Conservation (phyloP, 23 tunicate species). For the Halocynthia aurantium region DNA sequence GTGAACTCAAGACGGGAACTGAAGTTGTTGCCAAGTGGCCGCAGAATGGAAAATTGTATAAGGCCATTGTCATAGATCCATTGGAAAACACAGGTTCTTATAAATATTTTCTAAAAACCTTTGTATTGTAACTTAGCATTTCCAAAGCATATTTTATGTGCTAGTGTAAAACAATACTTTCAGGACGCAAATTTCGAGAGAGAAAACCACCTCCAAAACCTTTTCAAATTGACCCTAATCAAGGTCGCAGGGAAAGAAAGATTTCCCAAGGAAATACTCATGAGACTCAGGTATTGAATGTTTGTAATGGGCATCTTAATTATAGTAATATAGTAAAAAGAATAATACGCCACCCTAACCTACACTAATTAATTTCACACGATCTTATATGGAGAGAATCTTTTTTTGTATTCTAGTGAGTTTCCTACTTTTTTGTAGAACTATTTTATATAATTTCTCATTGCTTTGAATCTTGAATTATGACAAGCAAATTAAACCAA, state of each 20-base stretch:
- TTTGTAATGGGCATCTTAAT: no score
- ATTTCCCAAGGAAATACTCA: background rate
- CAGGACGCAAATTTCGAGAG: conserved; percentile 81
- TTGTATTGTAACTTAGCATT: background rate
- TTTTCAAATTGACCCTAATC: conserved; percentile 51
- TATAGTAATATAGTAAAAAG: no score
- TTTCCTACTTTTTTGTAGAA: no score
- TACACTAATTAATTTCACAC: no score
- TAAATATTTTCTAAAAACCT: background rate
- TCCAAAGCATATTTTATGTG: background rate
- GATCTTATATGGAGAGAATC: no score
- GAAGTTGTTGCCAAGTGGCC: conserved; percentile 95
- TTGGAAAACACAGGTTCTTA: conserved; percentile 70
- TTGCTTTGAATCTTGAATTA: no score
- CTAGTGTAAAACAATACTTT: background rate
- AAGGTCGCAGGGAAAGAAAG: conserved; percentile 28
- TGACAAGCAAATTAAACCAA: no score
- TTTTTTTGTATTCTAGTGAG: no score
- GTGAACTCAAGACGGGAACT: conserved; percentile 72
- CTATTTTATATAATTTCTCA: no score
- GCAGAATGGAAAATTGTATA: conserved; percentile 69
- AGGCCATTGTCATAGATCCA: conserved; percentile 81
- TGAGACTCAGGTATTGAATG: no score
- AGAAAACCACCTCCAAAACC: conserved; percentile 90
- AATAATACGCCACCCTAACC: no score